Base-by-base conservation (phyloP, 2,888 invertebrate species). In the Xestoiulus laeticollis region DNA sequence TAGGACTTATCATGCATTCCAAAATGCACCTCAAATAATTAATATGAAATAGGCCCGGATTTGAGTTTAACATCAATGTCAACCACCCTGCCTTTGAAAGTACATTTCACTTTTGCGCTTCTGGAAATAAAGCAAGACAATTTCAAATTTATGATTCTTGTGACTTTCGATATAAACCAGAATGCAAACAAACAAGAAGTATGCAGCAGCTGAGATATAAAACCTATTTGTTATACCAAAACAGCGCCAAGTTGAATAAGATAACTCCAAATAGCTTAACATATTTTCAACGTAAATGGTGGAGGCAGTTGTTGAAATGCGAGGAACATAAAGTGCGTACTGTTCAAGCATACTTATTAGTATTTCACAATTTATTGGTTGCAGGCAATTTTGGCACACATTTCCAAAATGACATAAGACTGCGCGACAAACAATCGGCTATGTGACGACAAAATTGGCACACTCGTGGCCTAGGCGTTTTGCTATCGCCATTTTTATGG, bases 291-390 rank as follows among this genome's bases (percentile, higher is more conserved):
- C 68, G 68, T 68, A 68, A 68, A 68, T 68, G n/a, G 68, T n/a
- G n/a, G 68, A 68, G 68, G 68, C 68, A 68, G 68, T n/a, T 68
- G 68, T 68, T 68, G 68, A 68, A 68, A 68, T 26, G 68, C 26
- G 68, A 68, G 26, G 68, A 68, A 68, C 68, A 68, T 68, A 68
- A 68, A 68, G 68, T 68, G 68, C 10, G 26, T 68, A 68, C 68
- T 68, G 68, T 68, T 68, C 68, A 68, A 68, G 68, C 68, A 68
- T 68, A 68, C 68, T 68, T 68, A 68, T 68, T 68, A 68, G 68
- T 68, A 68, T 68, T 68, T 68, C 68, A 26, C 68, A 68, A 68
- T 68, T 68, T 68, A 68, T 68, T 68, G 68, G 26, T 8, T 10
- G 68, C 26, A 26, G 26, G 68, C 68, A 68, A 59, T 68, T 68